A percentile compares a stretch with the other conserved stretches of the same genome.
These are phyloP conservation scores for Diuraphis noxia DNA, from an alignment of 1,140 invertebrate genomes.

Conservation along the genomic window DNA sequence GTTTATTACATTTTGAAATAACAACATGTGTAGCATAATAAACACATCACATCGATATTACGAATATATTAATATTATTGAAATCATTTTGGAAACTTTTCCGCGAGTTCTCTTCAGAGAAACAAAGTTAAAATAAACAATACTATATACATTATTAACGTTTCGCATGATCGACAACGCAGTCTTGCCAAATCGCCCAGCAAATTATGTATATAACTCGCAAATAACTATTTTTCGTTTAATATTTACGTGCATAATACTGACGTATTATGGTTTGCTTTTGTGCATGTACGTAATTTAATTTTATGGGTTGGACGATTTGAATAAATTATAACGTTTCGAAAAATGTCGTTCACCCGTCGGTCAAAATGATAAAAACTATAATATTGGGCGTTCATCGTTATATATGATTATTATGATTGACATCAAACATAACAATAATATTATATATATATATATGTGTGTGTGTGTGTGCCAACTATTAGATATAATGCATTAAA, in stretches of 20 bases:
- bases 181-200: background rate
- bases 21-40: background rate
- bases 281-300: background rate
- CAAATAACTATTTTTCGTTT: background rate
- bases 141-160: background rate
- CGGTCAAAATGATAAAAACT: background rate
- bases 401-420: background rate
- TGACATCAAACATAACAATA: background rate
- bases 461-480: too few relatives aligned
- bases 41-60: background rate
- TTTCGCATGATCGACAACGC: background rate
- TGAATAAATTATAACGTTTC: background rate
- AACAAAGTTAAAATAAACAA: conserved; percentile 11
- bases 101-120: background rate
- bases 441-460: too few relatives aligned
- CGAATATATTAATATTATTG: background rate
- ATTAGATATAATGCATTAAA: background rate
- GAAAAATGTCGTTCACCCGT: background rate
- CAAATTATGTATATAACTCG: background rate
- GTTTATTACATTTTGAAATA: background rate
- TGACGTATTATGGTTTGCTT: background rate
- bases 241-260: background rate
- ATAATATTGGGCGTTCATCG: background rate
- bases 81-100: background rate
- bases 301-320: background rate